Base-by-base conservation (phyloP, 2,888 invertebrate genomes). In the Slavum lentiscoides region DNA sequence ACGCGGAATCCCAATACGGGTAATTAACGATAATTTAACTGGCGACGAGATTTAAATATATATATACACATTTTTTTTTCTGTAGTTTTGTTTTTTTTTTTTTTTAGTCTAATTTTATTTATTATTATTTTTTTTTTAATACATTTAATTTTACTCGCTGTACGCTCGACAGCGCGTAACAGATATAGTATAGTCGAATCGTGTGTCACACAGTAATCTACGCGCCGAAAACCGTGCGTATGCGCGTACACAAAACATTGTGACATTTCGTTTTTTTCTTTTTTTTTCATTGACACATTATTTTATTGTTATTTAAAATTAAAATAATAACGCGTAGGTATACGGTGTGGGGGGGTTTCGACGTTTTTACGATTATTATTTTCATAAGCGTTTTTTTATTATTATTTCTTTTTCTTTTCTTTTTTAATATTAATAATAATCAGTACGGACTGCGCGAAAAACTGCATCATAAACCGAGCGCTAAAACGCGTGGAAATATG, bases 111-210 rank as follows among this genome's bases (percentile, higher is more conserved):
- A 69, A 69, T 77, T 62, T 30, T 30, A 30, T 30, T n/a, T 30
- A 30, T 30, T 30, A 30, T 30, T 30, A n/a, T 30, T 30, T 30
- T 30, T 30, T 30, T 30, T 30, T 77, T 62, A 64, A 62, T 55
- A 72, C 70, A 30, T 72, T 80, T 80, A 67, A 59, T 76, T 76
- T 68, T 68, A 59, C 72, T 62, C 30, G n/a, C 30, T 15, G 80
- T 80, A 80, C 43, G 80, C 80, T 80, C 55, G 80, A 64, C 80
- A 30, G 80, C 64, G 80, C 80, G 70, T 80, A 80, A 80, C 80
- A 70, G 80, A 80, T 72, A 43, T 1, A 80, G 64, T 72, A 43
- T 1, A 80, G 64, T 43, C 72, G 70, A 70, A 80, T 80, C 55
- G 70, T 70, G 62, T 77, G 77, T 69, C 72, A 72, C 80, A 80